Evolutionary conservation across 2,888 invertebrate species (phyloP), one percentile per base, ranked within the genome.

Genomic region (Sarcophaga rosellei): DNA sequence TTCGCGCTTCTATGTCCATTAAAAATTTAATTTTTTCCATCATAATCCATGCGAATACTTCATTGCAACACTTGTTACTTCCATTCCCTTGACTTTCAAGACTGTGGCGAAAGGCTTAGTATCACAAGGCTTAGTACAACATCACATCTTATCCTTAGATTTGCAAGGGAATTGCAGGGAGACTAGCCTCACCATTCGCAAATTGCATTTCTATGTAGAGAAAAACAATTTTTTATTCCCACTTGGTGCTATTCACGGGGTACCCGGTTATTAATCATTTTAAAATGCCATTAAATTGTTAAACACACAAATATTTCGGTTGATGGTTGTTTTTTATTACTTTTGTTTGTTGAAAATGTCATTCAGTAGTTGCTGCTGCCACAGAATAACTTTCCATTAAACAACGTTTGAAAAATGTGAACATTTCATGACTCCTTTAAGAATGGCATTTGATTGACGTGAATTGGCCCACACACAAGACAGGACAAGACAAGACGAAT

Each of bases 371-470:
- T 53, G 17, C n/a, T n/a, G 21, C n/a, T 6, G 35, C 4, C 20
- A 10, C n/a, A 66, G 20, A 45, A 66, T 11, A 66, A 61, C 10
- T 68, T 68, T 47, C 8, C 15, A 35, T 65, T 20, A 15, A 59
- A 35, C 8, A 35, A 8, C 8, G 8, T 35, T 69, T 75, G 4
- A 74, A 53, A 69, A 21, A 68, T 68, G 74, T 62, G 47, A 81
- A 57, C 74, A 62, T 53, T 69, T 68, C 53, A 69, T 62, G 35
- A 21, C 4, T n/a, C 62, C 62, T 21, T 78, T 10, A 68, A 62
- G 74, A 57, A 68, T 74, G 20, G 6, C 74, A 53, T 11, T n/a
- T 69, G 74, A 81, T 35, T 69, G 68, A 35, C 66, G 44, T 74
- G 47, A 74, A 68, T 10, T 45, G 80, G 47, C 21, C 59, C 53